phyloP scores from a whole-genome alignment of 2,113 vertebrate genomes.

The Gila orcuttii region DNA sequence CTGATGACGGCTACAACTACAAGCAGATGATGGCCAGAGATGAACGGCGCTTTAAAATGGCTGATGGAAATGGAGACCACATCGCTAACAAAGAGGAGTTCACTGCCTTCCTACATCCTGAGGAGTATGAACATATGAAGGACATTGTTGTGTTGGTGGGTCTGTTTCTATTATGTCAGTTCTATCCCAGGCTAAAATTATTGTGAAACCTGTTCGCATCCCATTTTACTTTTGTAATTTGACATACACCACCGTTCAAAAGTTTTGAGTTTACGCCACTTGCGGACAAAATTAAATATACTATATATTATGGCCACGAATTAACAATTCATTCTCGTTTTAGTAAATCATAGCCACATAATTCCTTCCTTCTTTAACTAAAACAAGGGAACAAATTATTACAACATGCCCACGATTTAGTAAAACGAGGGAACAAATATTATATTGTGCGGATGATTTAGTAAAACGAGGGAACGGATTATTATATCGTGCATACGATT shows the following conservation, averaged over 20 bases:
- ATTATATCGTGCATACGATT: too few species aligned
- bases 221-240: neutral
- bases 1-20: constrained; percentile 85
- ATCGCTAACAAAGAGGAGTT: constrained; percentile 87
- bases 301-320: too few species aligned
- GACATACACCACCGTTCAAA: neutral
- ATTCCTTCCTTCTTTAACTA: too few species aligned
- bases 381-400: too few species aligned
- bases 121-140: constrained; percentile 93
- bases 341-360: too few species aligned
- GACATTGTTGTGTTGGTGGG: constrained; percentile 88
- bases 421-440: too few species aligned
- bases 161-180: neutral
- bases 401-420: too few species aligned
- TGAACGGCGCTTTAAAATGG: constrained; percentile 87
- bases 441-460: too few species aligned
- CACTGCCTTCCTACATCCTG: constrained; percentile 89
- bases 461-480: too few species aligned
- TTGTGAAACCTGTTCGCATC: neutral
- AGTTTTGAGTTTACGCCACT: too few species aligned
- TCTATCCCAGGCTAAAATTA: neutral
- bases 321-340: too few species aligned
- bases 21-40: constrained; percentile 89
- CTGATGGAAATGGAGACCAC: constrained; percentile 83
- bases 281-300: too few species aligned